phyloP scores from a whole-genome alignment of 2,888 invertebrate genomes.

The Heteromurus nitidus region DNA sequence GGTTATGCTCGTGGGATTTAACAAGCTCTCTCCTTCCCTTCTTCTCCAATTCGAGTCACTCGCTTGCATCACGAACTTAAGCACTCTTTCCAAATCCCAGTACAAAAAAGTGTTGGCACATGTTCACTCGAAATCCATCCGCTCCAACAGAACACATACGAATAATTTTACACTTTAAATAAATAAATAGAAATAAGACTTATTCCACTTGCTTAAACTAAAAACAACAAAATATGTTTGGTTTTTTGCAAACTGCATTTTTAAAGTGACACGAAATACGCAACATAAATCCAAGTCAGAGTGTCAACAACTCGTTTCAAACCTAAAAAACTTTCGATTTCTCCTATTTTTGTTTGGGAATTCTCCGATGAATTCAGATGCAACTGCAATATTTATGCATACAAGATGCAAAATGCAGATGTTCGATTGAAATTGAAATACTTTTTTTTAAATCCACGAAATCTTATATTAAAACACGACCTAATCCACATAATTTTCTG shows the following conservation, averaged over 20 bases:
- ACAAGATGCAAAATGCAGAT: no score
- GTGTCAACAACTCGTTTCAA: slow-evolving; percentile 18
- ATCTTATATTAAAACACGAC: background rate
- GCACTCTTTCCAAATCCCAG: background rate
- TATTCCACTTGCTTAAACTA: no score
- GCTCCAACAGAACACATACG: slow-evolving; percentile 8
- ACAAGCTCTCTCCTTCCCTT: slow-evolving; percentile 32
- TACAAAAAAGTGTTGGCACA: background rate
- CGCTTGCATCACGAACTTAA: slow-evolving; percentile 3
- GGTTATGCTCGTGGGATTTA: slow-evolving; percentile 48
- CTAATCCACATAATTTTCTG: background rate
- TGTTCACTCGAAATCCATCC: slow-evolving; percentile 35
- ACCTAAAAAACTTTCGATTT: background rate
- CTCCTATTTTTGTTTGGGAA: background rate
- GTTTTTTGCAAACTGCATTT: background rate
- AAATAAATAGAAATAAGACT: no score
- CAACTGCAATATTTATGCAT: background rate
- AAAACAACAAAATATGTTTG: no score
- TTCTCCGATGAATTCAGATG: background rate
- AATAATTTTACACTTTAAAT: background rate
- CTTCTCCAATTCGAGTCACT: background rate
- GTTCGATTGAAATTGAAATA: no score
- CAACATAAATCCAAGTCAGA: background rate
- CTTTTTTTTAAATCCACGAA: no score
- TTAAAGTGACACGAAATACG: slow-evolving; percentile 1